Evolutionary conservation across 2,888 invertebrate genomes (phyloP).

Genomic region (Azorinus chamasolen): DNA sequence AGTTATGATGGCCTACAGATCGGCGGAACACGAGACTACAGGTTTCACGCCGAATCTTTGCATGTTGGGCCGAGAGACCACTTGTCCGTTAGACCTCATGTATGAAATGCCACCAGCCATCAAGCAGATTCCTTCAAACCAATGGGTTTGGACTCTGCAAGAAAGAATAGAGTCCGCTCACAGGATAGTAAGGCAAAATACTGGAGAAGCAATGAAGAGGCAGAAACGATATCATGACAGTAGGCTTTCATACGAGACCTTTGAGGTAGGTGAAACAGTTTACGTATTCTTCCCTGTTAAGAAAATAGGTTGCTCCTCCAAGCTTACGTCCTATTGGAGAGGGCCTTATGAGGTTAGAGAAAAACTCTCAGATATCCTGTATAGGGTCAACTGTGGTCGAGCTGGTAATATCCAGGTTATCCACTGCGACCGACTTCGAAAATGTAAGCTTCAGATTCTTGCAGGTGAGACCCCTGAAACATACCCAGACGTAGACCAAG

Average conservation of each 20-base stretch:
- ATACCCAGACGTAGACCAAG: not conserved
- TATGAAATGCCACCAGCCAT: constrained; percentile 19
- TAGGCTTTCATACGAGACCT: constrained; percentile 16
- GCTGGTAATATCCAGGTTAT: constrained; percentile 4
- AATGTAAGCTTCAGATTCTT: constrained; percentile 2
- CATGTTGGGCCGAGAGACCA: constrained; percentile 34
- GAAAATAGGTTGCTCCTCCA: constrained; percentile 13
- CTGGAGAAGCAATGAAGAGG: constrained; percentile 14
- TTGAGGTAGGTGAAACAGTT: constrained; percentile 14
- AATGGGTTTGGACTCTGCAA: constrained; percentile 42
- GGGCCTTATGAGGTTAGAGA: constrained; percentile 16
- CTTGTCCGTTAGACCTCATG: constrained; percentile 23
- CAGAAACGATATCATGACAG: constrained; percentile 35
- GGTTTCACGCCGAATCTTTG: constrained; percentile 33
- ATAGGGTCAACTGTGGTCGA: constrained; percentile 25
- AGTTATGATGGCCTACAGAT: constrained; percentile 43
- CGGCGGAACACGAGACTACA: constrained; percentile 41
- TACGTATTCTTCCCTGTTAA: constrained; percentile 22
- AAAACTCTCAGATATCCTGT: constrained; percentile 19
- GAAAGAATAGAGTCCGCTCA: constrained; percentile 33
- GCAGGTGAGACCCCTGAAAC: not conserved
- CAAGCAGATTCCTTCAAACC: constrained; percentile 15
- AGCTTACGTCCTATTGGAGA: constrained; percentile 26
- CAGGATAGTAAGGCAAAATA: constrained; percentile 15
- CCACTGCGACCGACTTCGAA: constrained; percentile 13